Evolutionary conservation across 2,797 vertebrate genomes (phyloP), one percentile per base, ranked within the genome.

Genomic region (Hapalemur alaotrensis): DNA sequence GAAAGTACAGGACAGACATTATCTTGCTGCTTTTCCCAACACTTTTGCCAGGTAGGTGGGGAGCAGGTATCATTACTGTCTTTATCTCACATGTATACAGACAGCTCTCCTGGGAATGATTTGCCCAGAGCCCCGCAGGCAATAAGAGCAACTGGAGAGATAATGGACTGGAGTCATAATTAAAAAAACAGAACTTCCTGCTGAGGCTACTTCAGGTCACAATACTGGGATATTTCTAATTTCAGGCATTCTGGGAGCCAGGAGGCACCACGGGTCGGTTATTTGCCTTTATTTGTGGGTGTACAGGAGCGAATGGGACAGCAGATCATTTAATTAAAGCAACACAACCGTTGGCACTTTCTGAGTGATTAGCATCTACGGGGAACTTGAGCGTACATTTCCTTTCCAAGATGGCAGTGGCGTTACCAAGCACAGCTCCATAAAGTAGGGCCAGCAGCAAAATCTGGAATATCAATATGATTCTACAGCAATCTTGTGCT

Each of bases 161-260:
- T 93, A 97, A 73, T 78, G 87, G 67, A 61, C 54, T 72, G 15
- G n/a, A 32, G 18, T 59, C 52, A 48, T 95, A 89, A 96, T 93
- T 73, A 78, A 38, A 93, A 97, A 97, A 93, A 50, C 84, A 97
- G 95, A 95, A 83, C 92, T 95, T 97, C 91, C 95, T 95, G 52
- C 59, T 81, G 69, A 89, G 35, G 78, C 78, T 92, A 91, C 81
- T 89, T 95, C 88, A 94, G 93, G 91, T 54, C 95, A 92, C 79
- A 72, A 4, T 52, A 57, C 54, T 54, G 81, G 88, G 93, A 57
- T 78, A 57, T 46, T 96, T 96, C 92, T 88, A 92, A 91, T 87
- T 88, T 79, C 90, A 80, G 90, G 63, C 32, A 35, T 95, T 67
- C 76, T 63, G 46, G 15, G 67, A 92, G n/a, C 61, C 22, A 80